Base-by-base conservation (phyloP, 2,113 vertebrate species). In the Scolopax mira region DNA sequence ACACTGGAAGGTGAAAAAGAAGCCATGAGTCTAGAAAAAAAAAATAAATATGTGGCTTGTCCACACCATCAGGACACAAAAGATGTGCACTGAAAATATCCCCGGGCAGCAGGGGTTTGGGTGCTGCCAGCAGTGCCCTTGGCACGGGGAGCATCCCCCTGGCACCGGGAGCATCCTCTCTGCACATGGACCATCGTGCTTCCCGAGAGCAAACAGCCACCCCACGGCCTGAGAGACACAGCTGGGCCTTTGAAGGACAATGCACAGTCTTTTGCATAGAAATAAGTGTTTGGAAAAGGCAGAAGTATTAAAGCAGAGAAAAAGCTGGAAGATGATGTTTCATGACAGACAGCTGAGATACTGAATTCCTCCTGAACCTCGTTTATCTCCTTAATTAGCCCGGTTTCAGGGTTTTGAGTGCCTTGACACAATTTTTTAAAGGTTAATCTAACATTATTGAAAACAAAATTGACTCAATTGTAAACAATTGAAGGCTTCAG, bases 321-420 rank as follows among this genome's bases (percentile, higher is more conserved):
- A 85, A 72, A 90, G 18, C 78, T 22, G 65, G 61, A 82, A 78
- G 79, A 51, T 75, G 30, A 60, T 71, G 33, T 90, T 80, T 83
- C 51, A 13, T 73, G 79, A 75, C 79, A 78, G 79, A 11, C 64
- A 90, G 70, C 23, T 93, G 18, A 60, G 93, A 37, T 70, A 87
- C 31, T 88, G 78, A 73, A 90, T 95, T 95, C 75, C 69, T 78
- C 64, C 88, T 58, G 89, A 94, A 89, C 89, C 88, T 80, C 51
- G 12, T 81, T 95, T 89, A 49, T 91, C 88, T 96, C 83, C 92
- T 57, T 87, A 95, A 97, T 95, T 96, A 97, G 82, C 41, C 72
- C 9, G 0, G 73, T 92, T 79, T 72, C 64, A 69, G 88, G 71
- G 82, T 66, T 94, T 92, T 72, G 46, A 85, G 89, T 80, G 92